Evolutionary conservation across 2,113 vertebrate species (phyloP).

Genomic region (mouse (Mus musculus)): DNA sequence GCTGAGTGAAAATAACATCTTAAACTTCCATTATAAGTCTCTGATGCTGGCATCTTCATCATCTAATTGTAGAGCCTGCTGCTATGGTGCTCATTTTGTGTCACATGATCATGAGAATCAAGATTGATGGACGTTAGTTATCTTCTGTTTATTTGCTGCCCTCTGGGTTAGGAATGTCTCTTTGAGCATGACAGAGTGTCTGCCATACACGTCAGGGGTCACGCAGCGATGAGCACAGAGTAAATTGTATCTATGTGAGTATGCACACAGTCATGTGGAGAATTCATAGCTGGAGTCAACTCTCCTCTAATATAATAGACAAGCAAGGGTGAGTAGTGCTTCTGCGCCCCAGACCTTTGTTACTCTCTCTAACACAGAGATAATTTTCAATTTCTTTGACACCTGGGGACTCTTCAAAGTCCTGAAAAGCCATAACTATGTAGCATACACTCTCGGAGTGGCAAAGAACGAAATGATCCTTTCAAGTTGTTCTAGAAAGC

Average conservation of each 20-base stretch:
- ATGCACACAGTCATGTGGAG: background rate
- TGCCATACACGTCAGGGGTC: background rate
- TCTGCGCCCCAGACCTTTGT: background rate
- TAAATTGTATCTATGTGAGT: background rate
- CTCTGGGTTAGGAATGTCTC: background rate
- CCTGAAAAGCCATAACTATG: background rate
- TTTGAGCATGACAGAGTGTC: background rate
- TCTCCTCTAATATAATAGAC: background rate
- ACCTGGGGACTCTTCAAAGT: conserved; percentile 32
- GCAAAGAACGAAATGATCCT: background rate
- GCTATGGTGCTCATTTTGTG: too few relatives aligned
- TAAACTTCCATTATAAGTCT: background rate
- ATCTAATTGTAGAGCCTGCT: background rate
- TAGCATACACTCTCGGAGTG: background rate
- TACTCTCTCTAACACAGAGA: background rate
- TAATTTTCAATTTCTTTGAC: background rate
- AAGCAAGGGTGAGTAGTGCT: background rate
- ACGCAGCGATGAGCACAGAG: background rate
- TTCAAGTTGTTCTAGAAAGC: background rate
- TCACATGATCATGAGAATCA: background rate
- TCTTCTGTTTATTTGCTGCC: background rate
- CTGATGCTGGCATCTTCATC: background rate
- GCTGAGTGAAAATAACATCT: background rate
- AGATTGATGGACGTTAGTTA: background rate
- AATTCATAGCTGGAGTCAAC: background rate